phyloP scores from a whole-genome alignment of 2,113 vertebrate genomes.

The Phrynosoma platyrhinos region DNA sequence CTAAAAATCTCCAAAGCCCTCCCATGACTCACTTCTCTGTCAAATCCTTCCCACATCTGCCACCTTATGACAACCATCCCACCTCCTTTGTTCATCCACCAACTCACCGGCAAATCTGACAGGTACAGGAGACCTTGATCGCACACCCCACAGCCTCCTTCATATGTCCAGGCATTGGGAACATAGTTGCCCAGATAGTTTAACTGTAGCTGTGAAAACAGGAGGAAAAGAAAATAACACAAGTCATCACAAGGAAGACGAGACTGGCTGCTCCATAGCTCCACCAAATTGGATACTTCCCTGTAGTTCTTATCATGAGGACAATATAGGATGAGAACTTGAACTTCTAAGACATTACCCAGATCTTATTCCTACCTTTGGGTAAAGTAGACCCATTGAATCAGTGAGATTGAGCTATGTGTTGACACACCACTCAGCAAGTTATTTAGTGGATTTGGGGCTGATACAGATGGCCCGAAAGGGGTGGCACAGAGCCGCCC shows the following conservation, averaged over 20 bases:
- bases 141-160: conserved; percentile 81
- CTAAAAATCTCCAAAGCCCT: too few species aligned
- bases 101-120: conserved; percentile 70
- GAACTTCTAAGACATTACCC: background rate
- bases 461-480: too few species aligned
- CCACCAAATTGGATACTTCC: background rate
- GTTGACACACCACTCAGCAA: too few species aligned
- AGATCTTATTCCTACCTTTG: too few species aligned
- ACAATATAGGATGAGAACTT: background rate
- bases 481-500: too few species aligned
- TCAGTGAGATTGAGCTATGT: too few species aligned
- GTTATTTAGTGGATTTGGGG: too few species aligned
- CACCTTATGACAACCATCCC: background rate
- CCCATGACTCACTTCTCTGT: background rate
- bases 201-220: conserved; percentile 76
- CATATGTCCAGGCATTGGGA: conserved; percentile 82
- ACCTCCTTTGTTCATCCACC: too few species aligned
- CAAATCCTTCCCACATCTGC: background rate
- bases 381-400: too few species aligned
- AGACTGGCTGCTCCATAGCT: background rate
- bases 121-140: conserved; percentile 70
- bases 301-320: background rate
- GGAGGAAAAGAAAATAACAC: accelerated
- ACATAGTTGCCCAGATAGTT: conserved; percentile 86
- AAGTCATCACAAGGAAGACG: too few species aligned